Conservation (phyloP, 1,140 invertebrate species). For the Ceratina calcarata region DNA sequence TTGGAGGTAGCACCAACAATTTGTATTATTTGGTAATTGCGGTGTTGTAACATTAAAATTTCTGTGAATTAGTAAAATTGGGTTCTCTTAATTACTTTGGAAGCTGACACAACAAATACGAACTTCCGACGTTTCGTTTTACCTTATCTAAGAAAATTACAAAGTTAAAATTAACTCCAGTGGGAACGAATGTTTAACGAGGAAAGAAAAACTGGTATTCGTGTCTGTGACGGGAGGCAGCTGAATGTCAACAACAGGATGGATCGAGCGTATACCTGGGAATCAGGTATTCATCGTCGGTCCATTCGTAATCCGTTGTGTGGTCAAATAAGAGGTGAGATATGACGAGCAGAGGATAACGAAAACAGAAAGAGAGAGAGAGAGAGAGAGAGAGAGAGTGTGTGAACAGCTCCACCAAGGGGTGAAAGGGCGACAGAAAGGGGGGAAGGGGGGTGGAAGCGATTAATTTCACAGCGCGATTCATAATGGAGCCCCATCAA, state of each 20-base stretch:
- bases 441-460: constrained; percentile 44
- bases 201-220: constrained; percentile 46
- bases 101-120: constrained; percentile 19
- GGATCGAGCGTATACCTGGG: constrained; percentile 53
- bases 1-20: not conserved
- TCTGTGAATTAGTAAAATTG: not conserved
- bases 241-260: constrained; percentile 51
- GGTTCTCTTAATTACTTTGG: not conserved
- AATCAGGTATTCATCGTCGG: constrained; percentile 71
- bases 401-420: not conserved
- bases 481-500: constrained; percentile 77
- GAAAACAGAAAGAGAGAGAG: not conserved
- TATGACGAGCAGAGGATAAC: constrained; percentile 11
- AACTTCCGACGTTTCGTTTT: constrained; percentile 13
- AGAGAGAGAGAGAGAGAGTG: not conserved
- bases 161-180: not conserved
- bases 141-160: not conserved
- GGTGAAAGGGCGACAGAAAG: not conserved
- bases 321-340: constrained; percentile 46
- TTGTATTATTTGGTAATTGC: not conserved
- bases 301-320: constrained; percentile 66
- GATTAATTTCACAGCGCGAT: constrained; percentile 76
- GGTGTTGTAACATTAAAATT: not conserved
- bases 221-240: constrained; percentile 47
- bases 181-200: constrained; percentile 55